Base-by-base conservation (phyloP, 2,888 invertebrate species). In the Rhagonycha fulva region DNA sequence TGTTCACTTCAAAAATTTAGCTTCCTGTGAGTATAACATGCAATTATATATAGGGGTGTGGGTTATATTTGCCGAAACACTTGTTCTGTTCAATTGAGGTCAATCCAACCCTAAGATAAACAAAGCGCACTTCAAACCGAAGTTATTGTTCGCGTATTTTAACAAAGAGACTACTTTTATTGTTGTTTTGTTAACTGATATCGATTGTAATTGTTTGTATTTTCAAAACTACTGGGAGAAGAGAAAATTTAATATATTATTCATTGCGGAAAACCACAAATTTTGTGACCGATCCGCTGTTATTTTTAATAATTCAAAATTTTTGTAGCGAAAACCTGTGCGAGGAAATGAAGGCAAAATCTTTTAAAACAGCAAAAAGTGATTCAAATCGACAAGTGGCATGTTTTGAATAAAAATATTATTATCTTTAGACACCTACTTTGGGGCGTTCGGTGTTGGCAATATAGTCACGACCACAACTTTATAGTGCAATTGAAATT, bases 61-160 rank as follows among this genome's bases (percentile, higher is more conserved):
- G 68, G 61, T 63, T 69, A 62, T 75, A 28, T 75, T 76, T 76
- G 76, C 76, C 69, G 24, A 76, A 72, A 69, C 73, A 79, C 79
- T 79, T 78, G 79, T 78, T 79, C 76, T 76, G 78, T 78, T 80
- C 80, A 80, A 80, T 80, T 80, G 80, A 78, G 78, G 80, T 80
- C 74, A 80, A 80, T 71, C 74, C 78, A 71, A 74, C 77, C 78
- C 76, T 76, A 77, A 75, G 76, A 78, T 70, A 78, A 76, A 78
- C 77, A 77, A 75, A 28, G 32, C 66, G 23, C 68, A 70, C 72
- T 70, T 70, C 19, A 67, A 73, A 69, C 69, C 68, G 30, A 61
- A 76, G 70, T 72, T 76, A 76, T 76, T 73, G 66, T 76, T 67
- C 73, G 76, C 60, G 32, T 72, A 62, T 68, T 68, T 68, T 62